These are phyloP conservation scores for Premnoplex brunnescens DNA, from an alignment of 2,797 vertebrate genomes.

Conservation along the genomic window DNA sequence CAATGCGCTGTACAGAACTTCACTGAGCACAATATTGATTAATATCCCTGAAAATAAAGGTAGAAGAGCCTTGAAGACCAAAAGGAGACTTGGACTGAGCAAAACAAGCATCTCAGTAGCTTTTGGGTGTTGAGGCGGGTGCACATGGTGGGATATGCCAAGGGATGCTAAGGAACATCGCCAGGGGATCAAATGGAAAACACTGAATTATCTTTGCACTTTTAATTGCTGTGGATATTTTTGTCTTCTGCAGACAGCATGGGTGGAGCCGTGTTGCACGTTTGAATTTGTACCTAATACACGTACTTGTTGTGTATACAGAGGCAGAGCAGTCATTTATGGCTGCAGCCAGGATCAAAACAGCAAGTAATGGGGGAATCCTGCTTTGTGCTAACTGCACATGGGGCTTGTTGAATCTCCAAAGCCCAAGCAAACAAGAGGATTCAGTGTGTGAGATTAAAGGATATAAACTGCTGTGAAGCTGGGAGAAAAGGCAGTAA, in stretches of 20 bases:
- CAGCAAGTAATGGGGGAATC: neutral
- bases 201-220: conserved; percentile 22
- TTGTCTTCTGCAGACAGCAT: neutral
- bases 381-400: neutral
- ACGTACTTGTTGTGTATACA: neutral
- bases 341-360: neutral
- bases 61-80: neutral
- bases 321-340: neutral
- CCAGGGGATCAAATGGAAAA: neutral
- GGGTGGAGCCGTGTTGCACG: neutral
- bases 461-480: conserved; percentile 10
- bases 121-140: neutral
- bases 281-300: neutral
- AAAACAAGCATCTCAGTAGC: neutral
- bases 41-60: neutral
- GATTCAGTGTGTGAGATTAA: neutral
- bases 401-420: neutral
- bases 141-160: neutral
- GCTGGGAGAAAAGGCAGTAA: neutral
- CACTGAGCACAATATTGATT: neutral
- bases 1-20: neutral
- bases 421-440: conserved; percentile 21
- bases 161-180: neutral
- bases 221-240: neutral
- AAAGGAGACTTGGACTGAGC: neutral